Conservation (phyloP, 2,113 vertebrate species). For the Xiphophorus couchianus region DNA sequence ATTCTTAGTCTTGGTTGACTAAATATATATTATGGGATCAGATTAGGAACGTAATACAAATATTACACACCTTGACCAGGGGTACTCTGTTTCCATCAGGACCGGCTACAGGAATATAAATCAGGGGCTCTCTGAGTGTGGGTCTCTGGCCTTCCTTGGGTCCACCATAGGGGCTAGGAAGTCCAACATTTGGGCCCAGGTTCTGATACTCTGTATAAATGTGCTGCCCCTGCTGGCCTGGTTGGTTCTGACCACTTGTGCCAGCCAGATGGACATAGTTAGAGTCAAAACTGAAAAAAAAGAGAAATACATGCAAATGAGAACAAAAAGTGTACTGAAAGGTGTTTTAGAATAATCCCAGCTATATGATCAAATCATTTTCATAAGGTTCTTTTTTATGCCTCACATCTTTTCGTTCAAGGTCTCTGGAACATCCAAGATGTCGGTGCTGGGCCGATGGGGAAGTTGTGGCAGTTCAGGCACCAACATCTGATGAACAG, state of each 20-base stretch:
- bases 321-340: not conserved
- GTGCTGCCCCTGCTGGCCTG: constrained; percentile 87
- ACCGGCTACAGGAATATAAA: constrained; percentile 75
- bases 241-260: constrained; percentile 81
- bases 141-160: constrained; percentile 73
- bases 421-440: constrained; percentile 90
- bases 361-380: not conserved
- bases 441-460: constrained; percentile 82
- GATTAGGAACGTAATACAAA: not conserved
- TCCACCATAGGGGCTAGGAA: constrained; percentile 63
- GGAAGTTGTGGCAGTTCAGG: constrained; percentile 83
- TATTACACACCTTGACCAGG: constrained; percentile 75
- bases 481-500: constrained; percentile 76
- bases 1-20: not conserved
- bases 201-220: constrained; percentile 90
- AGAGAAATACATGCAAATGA: not conserved
- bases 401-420: constrained; percentile 62
- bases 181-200: constrained; percentile 72
- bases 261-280: constrained; percentile 89
- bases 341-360: not conserved
- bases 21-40: not conserved
- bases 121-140: constrained; percentile 73
- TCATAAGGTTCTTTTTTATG: not conserved
- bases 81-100: constrained; percentile 87
- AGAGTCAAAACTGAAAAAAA: constrained; percentile 72